Evolutionary conservation across 2,797 vertebrate genomes (phyloP), one percentile per base, ranked within the genome.

Genomic region (Melanotaenia boesemani): DNA sequence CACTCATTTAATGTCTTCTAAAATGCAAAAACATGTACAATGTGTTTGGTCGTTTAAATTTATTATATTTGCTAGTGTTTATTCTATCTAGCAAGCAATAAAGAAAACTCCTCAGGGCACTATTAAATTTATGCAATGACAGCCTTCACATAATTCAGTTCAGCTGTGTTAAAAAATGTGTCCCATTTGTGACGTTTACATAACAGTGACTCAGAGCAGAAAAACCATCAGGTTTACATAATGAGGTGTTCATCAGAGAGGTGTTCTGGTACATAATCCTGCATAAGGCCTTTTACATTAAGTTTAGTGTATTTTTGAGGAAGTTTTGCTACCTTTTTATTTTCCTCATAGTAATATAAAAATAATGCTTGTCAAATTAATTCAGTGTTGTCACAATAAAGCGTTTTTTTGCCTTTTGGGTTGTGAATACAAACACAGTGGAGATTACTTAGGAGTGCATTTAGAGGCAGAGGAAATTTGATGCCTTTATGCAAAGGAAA

Each of bases 401-500:
- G 5, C 50, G 24, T 52, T 52, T 52, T n/a, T 24, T 52, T 5
- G 9, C n/a, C 4, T 57, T 48, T 48, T n/a, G 6, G 20, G 46
- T 48, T 48, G 46, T 48, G 18, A n/a, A 48, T 20, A 48, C 18
- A 6, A 48, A 20, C 16, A 7, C 6, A 48, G 18, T 16, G 44
- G 18, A 8, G 7, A 48, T 48, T 6, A 48, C 18, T n/a, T 3
- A 6, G 18, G 1, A 20, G 20, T 10, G 10, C 41, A 46, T 48
- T 41, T 41, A 32, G 15, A 55, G 16, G 66, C 37, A 66, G 65
- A 48, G 66, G 32, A 74, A 70, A 78, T 55, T 59, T 11, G 15
- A 41, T 30, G 26, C 22, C 41, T 83, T 72, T n/a, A 55, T 37
- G 61, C 24, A 76, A 76, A 63, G 50, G 1, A 80, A 84, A 75